Percentiles rank a stretch among this genome's conserved stretches.
These are phyloP conservation scores for Xiphophorus birchmanni DNA, from an alignment of 2,797 vertebrate genomes.

Conservation along the genomic window DNA sequence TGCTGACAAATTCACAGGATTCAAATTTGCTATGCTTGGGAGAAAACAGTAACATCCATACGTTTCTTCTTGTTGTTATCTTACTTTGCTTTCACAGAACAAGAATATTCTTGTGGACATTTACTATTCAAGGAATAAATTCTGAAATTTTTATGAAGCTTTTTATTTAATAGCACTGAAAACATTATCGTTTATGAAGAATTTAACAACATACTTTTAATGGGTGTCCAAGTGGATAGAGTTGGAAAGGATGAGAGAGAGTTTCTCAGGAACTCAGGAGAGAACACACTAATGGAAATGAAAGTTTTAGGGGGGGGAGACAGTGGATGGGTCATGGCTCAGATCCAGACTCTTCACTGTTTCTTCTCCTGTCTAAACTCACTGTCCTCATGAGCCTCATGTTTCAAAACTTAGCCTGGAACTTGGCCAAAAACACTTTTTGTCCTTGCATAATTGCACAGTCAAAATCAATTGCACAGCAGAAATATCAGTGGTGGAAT, in stretches of 20 bases:
- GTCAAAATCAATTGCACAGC: conserved; percentile 69
- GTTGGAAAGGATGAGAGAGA: conserved; percentile 69
- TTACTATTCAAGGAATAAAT: background rate
- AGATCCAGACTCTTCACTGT: conserved; percentile 69
- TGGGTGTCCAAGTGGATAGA: conserved; percentile 68
- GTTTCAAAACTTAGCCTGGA: conserved; percentile 64
- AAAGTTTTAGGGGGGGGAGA: conserved; percentile 73
- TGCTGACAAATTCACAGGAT: background rate
- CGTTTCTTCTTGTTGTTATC: background rate
- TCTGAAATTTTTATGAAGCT: conserved; percentile 36
- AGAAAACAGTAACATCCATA: background rate
- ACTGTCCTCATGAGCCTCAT: conserved; percentile 63
- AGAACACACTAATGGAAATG: conserved; percentile 76
- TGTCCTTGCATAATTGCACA: conserved; percentile 64
- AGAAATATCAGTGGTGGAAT: conserved; percentile 56
- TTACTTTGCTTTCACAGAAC: background rate
- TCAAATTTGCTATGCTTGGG: background rate
- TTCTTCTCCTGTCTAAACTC: conserved; percentile 65
- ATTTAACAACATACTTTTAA: conserved; percentile 64
- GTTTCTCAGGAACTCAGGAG: conserved; percentile 71
- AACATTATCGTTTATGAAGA: conserved; percentile 67
- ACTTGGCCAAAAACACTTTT: conserved; percentile 54
- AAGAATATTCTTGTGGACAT: background rate
- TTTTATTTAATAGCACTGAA: conserved; percentile 57
- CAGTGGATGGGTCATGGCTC: conserved; percentile 75